Base-by-base conservation (phyloP, 1,140 invertebrate genomes). In the Lasaia peninsularis region DNA sequence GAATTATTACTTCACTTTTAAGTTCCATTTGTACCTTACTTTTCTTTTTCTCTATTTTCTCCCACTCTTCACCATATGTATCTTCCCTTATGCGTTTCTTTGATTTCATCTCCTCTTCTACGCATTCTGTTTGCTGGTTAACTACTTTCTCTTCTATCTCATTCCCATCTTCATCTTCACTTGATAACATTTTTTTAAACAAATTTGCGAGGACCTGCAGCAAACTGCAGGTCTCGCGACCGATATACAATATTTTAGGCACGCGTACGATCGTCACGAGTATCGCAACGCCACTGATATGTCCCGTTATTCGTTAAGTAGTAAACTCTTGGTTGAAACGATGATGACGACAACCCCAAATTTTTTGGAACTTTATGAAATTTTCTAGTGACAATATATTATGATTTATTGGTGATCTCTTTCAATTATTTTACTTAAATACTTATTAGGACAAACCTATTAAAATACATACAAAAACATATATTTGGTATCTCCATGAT, bases 31-130 rank as follows among this genome's bases (percentile, higher is more conserved):
- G 16, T 21, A 21, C 21, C 21, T 18, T 49, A 49, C 1, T 7
- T 2, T 33, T 2, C 11, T 33, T 21, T 14, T 32, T 54, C 9
- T 33, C 28, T 0, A n/a, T n/a, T 37, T n/a, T 37, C 6, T 24
- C n/a, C 37, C 54, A 33, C 32, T 31, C 37, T 16, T 40, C n/a
- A 11, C n/a, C 6, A 28, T 18, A 34, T 40, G 9, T 10, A 1
- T 32, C 50, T 57, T 12, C 60, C 50, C 52, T 56, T 2, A 50
- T 8, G 10, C 51, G 32, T 10, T 32, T 21, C 0, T 50, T 16
- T 33, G 49, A 4, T 33, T 8, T 34, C 33, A 31, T 9, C n/a
- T 55, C 18, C 14, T 37, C 11, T 24, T 34, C 33, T 3, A 34
- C n/a, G 33, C 7, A 11, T n/a, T 34, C 33, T 10, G n/a, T n/a